A percentile compares a stretch with the other conserved stretches of the same genome.
Evolutionary conservation across 2,797 vertebrate genomes (phyloP).

Genomic region (Lophius americanus): DNA sequence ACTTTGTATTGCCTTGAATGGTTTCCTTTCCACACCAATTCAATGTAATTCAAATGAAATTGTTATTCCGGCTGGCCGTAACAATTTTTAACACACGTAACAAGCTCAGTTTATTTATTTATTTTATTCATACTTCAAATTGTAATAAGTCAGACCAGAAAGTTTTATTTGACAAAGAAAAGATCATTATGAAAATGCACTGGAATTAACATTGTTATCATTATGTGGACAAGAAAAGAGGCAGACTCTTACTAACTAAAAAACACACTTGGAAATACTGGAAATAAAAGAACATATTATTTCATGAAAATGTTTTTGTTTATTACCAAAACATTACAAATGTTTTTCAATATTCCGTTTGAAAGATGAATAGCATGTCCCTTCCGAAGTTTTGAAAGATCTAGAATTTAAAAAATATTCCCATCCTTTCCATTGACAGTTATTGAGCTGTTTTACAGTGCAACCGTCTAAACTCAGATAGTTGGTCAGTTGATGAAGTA

Average conservation of each 20-base stretch:
- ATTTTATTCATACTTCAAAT: not conserved
- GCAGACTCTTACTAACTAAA: not conserved
- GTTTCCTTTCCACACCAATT: not conserved
- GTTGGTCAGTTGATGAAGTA: conserved; percentile 1
- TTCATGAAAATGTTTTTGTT: conserved; percentile 31
- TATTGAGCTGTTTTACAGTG: not conserved
- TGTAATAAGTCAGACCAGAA: not conserved
- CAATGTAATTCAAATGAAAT: not conserved
- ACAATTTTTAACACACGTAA: not conserved
- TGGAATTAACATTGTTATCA: not conserved
- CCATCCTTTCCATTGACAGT: conserved; percentile 1
- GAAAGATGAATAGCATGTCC: conserved; percentile 14
- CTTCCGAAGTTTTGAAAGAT: conserved; percentile 18
- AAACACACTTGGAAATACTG: conserved; percentile 15
- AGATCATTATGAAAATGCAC: not conserved
- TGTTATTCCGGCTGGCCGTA: not conserved
- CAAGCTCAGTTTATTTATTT: not conserved
- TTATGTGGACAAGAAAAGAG: not conserved
- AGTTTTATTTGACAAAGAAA: not conserved
- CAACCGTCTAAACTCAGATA: not conserved
- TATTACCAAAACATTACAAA: conserved; percentile 32
- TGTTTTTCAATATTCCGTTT: conserved; percentile 10
- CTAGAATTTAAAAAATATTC: not conserved
- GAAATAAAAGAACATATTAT: conserved; percentile 53
- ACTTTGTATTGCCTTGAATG: not conserved